These are phyloP conservation scores for Cantharis flavilabris DNA, from an alignment of 2,888 invertebrate genomes.

Conservation along the genomic window DNA sequence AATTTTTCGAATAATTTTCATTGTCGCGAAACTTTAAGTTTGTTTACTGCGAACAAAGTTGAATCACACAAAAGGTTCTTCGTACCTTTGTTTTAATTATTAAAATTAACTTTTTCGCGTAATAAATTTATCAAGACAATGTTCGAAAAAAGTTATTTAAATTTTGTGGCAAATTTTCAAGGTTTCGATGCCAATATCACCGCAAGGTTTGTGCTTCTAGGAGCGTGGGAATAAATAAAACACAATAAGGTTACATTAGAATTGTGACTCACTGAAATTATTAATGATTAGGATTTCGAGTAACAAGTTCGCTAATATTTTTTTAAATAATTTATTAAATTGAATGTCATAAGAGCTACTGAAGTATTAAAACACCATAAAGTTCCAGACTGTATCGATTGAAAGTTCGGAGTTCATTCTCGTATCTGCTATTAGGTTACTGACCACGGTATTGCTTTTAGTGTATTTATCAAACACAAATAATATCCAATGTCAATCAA, in stretches of 20 bases:
- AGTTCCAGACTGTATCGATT: constrained; percentile 38
- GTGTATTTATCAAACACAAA: constrained; percentile 14
- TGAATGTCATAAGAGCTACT: not conserved
- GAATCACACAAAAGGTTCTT: not conserved
- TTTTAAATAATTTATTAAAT: not conserved
- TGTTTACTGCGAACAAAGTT: not conserved
- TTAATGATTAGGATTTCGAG: constrained; percentile 7
- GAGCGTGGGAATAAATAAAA: constrained; percentile 12
- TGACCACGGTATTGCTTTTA: constrained; percentile 35
- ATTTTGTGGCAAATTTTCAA: constrained; percentile 4
- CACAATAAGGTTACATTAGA: constrained; percentile 12
- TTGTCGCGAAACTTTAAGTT: not conserved
- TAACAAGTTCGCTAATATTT: not conserved
- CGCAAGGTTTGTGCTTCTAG: constrained; percentile 7
- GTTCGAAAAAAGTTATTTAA: not conserved
- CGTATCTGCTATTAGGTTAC: constrained; percentile 38
- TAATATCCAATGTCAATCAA: constrained; percentile 11
- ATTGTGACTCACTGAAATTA: constrained; percentile 10
- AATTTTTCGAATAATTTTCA: not conserved
- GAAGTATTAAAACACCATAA: constrained; percentile 15
- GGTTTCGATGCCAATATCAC: constrained; percentile 12
- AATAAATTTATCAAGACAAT: not conserved
- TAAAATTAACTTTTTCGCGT: not conserved
- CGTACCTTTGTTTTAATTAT: not conserved
- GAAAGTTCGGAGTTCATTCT: constrained; percentile 38